These are phyloP conservation scores for Oostethus manadensis DNA, from an alignment of 2,113 vertebrate species.

Conservation along the genomic window DNA sequence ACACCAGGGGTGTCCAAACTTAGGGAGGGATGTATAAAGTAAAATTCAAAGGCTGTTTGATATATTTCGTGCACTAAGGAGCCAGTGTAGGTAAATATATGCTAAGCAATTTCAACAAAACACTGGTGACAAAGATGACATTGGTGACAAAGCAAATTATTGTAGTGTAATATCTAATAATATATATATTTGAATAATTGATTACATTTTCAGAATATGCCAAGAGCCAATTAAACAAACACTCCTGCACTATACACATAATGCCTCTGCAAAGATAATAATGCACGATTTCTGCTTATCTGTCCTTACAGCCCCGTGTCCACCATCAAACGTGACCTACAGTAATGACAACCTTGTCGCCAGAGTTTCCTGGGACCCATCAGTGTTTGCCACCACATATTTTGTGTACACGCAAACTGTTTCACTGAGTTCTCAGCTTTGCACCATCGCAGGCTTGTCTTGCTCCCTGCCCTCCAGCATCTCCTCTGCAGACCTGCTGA, in stretches of 20 bases:
- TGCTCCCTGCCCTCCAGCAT: slow-evolving; percentile 49
- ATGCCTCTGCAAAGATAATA: not conserved
- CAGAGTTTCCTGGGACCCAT: slow-evolving; percentile 57
- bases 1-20: too few relatives aligned
- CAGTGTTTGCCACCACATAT: slow-evolving; percentile 54
- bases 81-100: too few relatives aligned
- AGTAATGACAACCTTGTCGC: slow-evolving; percentile 26
- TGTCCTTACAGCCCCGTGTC: slow-evolving; percentile 64
- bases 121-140: too few relatives aligned
- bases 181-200: too few relatives aligned
- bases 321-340: slow-evolving; percentile 49
- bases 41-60: too few relatives aligned
- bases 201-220: too few relatives aligned
- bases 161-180: too few relatives aligned
- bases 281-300: not conserved
- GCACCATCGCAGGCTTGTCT: slow-evolving; percentile 50
- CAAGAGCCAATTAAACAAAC: too few relatives aligned
- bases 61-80: too few relatives aligned
- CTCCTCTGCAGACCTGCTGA: slow-evolving; percentile 25
- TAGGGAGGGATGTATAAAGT: too few relatives aligned
- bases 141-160: too few relatives aligned
- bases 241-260: not conserved
- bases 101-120: too few relatives aligned
- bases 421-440: slow-evolving; percentile 28
- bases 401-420: slow-evolving; percentile 41